Base-by-base conservation (phyloP, 2,113 vertebrate genomes). In the Hiodon alosoides region DNA sequence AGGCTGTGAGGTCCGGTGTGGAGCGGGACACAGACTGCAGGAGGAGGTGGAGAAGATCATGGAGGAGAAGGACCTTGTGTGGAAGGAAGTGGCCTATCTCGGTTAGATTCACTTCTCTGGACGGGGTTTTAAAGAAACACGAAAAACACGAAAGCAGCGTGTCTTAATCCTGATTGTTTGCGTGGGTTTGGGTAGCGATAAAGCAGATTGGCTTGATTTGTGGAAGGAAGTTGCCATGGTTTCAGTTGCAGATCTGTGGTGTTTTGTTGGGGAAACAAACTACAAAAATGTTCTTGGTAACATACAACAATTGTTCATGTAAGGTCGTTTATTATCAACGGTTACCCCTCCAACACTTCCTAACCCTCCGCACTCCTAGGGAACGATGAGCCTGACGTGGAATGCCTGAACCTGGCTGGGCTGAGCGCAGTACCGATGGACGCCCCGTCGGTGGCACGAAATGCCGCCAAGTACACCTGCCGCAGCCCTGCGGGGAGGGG, bases 81-180 rank as follows among this genome's bases (percentile, higher is more conserved):
- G 95, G 96, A 94, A 94, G 47, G 90, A 96, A 67, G 91, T 97
- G 4, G 95, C 96, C 0, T 97, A 92, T 68, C 88, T 98, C 79
- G 96, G 96, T 98, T 57, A 84, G 87, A n/a, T 48, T 31, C 5
- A 71, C 48, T 47, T 71, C 57, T 46, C 10, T 14, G 54, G 70
- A 1, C 52, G n/a, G 31, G 31, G 31, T 31, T 31, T 31, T 31
- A 31, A 31, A 31, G 31, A 31, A 31, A 31, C 31, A 31, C 31
- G 31, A 31, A 31, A 31, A 31, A 31, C 31, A 31, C 31, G 31
- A 31, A 31, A 31, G 31, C 31, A 31, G 31, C 31, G 31, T 31
- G 31, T 31, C 31, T 2, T 31, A 31, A 31, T 31, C 31, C 31
- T 31, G 31, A 31, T 31, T 31, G 31, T 31, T 31, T 31, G 31